phyloP scores from a whole-genome alignment of 64 coral and sea anemone species.

The Actinia equina region DNA sequence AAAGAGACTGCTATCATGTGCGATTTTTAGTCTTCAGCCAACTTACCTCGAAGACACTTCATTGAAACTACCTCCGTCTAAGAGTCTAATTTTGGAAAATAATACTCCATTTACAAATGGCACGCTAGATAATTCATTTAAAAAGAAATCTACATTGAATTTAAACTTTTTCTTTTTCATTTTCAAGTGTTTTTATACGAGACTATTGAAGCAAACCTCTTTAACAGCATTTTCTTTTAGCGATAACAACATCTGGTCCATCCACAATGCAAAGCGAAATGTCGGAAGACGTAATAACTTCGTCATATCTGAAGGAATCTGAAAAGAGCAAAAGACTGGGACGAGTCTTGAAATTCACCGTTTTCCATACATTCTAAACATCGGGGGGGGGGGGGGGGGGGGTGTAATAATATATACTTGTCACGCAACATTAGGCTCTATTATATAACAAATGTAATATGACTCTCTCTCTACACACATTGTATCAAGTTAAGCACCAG shows the following conservation, averaged over 20 bases:
- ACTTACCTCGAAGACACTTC: constrained; percentile 80
- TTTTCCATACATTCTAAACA: too few species aligned
- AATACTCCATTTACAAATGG: constrained; percentile 92
- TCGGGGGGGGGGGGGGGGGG: too few species aligned
- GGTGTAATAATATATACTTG: too few species aligned
- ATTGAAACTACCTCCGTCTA: constrained; percentile 89
- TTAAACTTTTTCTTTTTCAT: constrained; percentile 99
- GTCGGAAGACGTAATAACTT: constrained; percentile 15
- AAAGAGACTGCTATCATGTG: background rate
- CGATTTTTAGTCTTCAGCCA: background rate
- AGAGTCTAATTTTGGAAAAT: constrained; percentile 87
- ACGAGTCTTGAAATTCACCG: too few species aligned
- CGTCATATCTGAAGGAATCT: background rate
- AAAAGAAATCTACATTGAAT: constrained; percentile 86
- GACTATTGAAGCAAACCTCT: background rate
- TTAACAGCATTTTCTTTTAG: background rate
- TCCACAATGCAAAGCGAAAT: constrained; percentile 21
- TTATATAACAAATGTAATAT: too few species aligned
- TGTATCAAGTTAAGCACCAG: too few species aligned
- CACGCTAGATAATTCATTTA: constrained; percentile 87
- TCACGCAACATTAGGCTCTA: too few species aligned
- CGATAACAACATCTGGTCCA: background rate
- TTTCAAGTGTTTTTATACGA: constrained; percentile 44
- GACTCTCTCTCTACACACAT: too few species aligned
- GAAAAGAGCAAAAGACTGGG: too few species aligned